Conservation (phyloP, 1,140 invertebrate genomes). For the Laupala kohalensis region DNA sequence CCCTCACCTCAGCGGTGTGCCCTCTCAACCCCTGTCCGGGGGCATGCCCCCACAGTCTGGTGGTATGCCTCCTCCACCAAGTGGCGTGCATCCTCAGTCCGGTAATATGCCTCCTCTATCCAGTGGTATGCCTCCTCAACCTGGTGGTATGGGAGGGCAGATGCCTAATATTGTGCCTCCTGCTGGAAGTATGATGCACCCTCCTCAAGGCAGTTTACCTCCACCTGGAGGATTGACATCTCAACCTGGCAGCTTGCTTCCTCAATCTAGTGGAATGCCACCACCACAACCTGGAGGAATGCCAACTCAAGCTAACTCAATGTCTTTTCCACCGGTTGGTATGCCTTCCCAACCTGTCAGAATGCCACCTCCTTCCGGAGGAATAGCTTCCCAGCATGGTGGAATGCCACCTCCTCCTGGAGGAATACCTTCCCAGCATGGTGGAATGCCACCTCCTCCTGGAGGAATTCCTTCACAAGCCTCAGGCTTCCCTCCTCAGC, state of each 20-base stretch:
- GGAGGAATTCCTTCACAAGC: constrained; percentile 15
- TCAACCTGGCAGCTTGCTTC: constrained; percentile 18
- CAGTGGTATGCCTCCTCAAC: not conserved
- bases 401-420: constrained; percentile 22
- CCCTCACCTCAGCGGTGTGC: too few relatives aligned
- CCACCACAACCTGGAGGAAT: constrained; percentile 18
- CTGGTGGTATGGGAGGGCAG: not conserved
- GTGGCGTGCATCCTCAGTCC: constrained; percentile 19
- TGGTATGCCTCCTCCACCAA: constrained; percentile 16
- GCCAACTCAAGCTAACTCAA: constrained; percentile 12
- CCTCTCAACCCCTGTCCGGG: not conserved
- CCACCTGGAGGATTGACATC: constrained; percentile 6
- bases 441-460: constrained; percentile 12
- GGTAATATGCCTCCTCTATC: constrained; percentile 10
- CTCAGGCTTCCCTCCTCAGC: not conserved
- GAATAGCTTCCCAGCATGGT: constrained; percentile 16
- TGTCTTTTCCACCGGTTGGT: constrained; percentile 14
- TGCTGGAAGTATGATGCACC: not conserved
- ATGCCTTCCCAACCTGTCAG: not conserved
- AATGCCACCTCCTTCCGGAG: not conserved
- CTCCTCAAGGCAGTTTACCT: constrained; percentile 13
- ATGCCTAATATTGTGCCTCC: not conserved
- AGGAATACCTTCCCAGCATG: constrained; percentile 14
- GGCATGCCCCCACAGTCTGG: not conserved
- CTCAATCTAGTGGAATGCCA: constrained; percentile 11